phyloP scores from a whole-genome alignment of 2,113 vertebrate species.

The Oophaga pumilio region DNA sequence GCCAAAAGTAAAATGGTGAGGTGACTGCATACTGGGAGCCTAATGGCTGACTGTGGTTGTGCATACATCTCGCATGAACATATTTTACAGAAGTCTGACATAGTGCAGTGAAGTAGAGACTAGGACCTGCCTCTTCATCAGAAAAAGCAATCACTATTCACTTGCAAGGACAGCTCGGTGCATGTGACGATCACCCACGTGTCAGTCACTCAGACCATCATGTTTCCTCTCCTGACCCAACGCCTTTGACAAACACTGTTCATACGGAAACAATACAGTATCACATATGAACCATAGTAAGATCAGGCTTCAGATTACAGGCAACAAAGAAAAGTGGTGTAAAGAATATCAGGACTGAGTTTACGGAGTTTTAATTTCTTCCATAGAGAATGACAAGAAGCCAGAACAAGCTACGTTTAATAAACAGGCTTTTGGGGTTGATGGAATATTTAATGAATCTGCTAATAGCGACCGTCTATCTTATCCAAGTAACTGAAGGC shows the following conservation, averaged over 20 bases:
- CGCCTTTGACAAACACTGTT: neutral
- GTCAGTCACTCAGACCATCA: neutral
- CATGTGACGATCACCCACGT: slow-evolving; percentile 8
- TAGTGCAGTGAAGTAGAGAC: no score
- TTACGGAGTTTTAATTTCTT: neutral
- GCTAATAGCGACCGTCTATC: neutral
- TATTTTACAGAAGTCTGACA: no score
- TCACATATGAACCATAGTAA: neutral
- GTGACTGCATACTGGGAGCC: no score
- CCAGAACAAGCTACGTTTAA: neutral
- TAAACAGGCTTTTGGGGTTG: neutral
- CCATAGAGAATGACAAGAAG: neutral
- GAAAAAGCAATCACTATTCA: no score
- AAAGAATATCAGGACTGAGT: neutral
- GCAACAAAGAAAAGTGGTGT: neutral
- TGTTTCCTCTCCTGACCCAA: neutral
- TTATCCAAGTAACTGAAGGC: slow-evolving; percentile 13
- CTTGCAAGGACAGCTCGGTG: slow-evolving; percentile 1
- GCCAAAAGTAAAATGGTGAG: no score
- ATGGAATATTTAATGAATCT: slow-evolving; percentile 10
- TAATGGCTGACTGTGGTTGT: no score
- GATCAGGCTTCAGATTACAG: neutral
- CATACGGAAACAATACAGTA: neutral
- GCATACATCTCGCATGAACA: no score
- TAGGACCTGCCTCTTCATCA: no score